Conservation (phyloP, 2,113 vertebrate species). For the Mesitornis unicolor region DNA sequence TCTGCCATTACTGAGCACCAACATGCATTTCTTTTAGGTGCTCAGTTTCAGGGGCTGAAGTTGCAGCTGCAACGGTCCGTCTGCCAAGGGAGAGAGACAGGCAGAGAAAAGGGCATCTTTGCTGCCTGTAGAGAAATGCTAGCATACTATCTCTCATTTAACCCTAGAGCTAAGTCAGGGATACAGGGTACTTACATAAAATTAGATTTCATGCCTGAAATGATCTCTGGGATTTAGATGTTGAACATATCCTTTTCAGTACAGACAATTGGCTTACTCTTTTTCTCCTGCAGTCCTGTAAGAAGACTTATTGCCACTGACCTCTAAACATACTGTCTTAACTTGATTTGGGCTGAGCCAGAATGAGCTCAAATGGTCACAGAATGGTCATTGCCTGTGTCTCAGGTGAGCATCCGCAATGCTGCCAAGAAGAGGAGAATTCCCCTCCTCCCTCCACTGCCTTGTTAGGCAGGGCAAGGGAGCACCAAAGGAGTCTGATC, state of each 20-base stretch:
- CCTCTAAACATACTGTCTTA: not conserved
- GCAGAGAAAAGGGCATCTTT: not conserved
- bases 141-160: not conserved
- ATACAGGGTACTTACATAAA: not conserved
- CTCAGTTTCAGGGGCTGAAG: not conserved
- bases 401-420: not conserved
- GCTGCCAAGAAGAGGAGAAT: not conserved
- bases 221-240: not conserved
- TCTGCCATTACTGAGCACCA: not conserved
- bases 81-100: not conserved
- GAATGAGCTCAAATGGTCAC: not conserved
- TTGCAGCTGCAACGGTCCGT: not conserved
- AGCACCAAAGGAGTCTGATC: not conserved
- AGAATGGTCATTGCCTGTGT: not conserved
- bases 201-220: not conserved
- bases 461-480: accelerated
- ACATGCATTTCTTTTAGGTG: not conserved
- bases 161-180: not conserved
- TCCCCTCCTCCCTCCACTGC: not conserved
- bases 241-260: not conserved
- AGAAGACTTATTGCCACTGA: not conserved
- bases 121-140: not conserved
- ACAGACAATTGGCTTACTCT: not conserved
- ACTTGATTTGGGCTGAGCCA: not conserved
- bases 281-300: not conserved